Percentiles rank a stretch among this genome's conserved stretches.
Evolutionary conservation across 92 coral and sea anemone species (phyloP).

Genomic region (Diadumene lineata): DNA sequence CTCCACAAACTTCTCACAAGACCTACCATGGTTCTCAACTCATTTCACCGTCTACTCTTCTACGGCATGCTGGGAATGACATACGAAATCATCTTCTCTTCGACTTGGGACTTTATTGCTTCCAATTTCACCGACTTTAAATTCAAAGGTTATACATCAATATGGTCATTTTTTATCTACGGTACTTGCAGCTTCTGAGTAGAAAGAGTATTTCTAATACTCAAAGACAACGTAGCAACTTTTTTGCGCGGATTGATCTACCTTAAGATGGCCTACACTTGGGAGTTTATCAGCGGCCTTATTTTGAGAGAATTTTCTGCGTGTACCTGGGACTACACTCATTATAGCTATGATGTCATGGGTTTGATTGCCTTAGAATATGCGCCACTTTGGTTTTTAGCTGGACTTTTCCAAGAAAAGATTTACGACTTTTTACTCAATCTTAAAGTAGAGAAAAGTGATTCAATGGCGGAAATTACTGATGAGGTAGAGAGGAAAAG

Average conservation of each 20-base stretch:
- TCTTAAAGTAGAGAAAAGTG: conserved; percentile 8
- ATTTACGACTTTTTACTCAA: conserved; percentile 64
- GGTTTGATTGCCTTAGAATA: conserved; percentile 80
- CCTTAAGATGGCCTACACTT: conserved; percentile 76
- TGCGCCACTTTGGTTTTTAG: conserved; percentile 78
- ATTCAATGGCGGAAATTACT: neutral
- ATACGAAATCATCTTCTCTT: conserved; percentile 72
- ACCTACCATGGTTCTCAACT: conserved; percentile 53
- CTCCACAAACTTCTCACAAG: neutral
- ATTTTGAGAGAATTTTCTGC: conserved; percentile 63
- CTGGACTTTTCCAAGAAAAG: conserved; percentile 74
- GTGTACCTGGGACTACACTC: conserved; percentile 81
- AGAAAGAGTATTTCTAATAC: conserved; percentile 53
- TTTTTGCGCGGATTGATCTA: conserved; percentile 67
- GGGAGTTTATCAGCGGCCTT: conserved; percentile 80
- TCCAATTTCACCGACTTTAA: conserved; percentile 50
- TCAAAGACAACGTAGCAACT: conserved; percentile 37
- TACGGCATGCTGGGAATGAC: conserved; percentile 78
- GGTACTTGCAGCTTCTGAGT: conserved; percentile 78
- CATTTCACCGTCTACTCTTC: conserved; percentile 54
- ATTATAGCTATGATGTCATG: conserved; percentile 73
- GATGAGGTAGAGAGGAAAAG: neutral
- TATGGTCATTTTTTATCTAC: conserved; percentile 82
- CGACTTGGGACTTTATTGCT: conserved; percentile 59
- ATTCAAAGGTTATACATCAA: conserved; percentile 67